Evolutionary conservation across 2,888 invertebrate genomes (phyloP), one percentile per base, ranked within the genome.

Genomic region (Clitarchus hookeri): DNA sequence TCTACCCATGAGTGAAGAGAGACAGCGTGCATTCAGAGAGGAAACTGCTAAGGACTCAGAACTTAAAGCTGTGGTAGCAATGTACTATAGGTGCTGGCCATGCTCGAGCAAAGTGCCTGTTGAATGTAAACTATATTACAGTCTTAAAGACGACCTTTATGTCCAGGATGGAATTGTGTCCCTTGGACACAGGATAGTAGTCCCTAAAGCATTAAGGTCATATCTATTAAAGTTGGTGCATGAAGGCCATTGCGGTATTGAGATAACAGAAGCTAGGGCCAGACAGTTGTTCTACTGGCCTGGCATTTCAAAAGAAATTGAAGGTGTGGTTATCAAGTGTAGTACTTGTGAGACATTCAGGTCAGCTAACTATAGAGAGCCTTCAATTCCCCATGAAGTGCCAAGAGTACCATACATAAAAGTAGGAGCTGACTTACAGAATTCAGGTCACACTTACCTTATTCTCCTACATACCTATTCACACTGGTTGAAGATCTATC

Each of bases 1-100:
- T 19, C 23, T 65, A 65, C 65, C 65, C 65, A 65, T 23, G 19
- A 65, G 8, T 65, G n/a, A 23, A n/a, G 65, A 19, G 8, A 65
- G n/a, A 23, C 65, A n/a, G 23, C 23, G n/a, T 9, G 8, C 8
- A 78, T 86, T 82, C 44, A 78, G 79, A 53, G 78, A 53, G 36
- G 86, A 84, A 77, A 65, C 83, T 36, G 86, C 83, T 44, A 65
- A 23, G 77, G 84, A 80, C 23, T n/a, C 44, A 23, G 84, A 79
- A 48, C 48, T 79, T n/a, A 44, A 84, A 16, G 79, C 44, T 13
- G 48, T 48, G 26, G 77, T 77, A 27, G 36, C n/a, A 65, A 9
- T 65, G 8, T 19, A 65, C 23, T 8, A n/a, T 65, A 23, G 16
- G 19, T 6, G 65, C 12, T 65, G n/a, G 65, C 65, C 65, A 16